These are phyloP conservation scores for Anthonomus grandis DNA, from an alignment of 1,140 invertebrate species.

Conservation along the genomic window DNA sequence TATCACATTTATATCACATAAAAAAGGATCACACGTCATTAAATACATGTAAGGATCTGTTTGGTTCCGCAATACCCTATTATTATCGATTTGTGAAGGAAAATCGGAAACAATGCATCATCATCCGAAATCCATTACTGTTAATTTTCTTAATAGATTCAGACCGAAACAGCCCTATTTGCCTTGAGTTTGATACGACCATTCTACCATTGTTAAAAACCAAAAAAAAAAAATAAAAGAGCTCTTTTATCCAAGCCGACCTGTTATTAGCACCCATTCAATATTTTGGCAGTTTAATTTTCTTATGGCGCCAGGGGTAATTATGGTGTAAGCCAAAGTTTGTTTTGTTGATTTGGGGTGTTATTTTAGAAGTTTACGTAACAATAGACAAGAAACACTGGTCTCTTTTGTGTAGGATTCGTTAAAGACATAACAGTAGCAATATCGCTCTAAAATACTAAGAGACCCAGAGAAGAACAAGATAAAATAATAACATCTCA, in stretches of 20 bases:
- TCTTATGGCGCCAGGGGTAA: conserved; percentile 27
- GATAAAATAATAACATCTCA: too few species aligned
- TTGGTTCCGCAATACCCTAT: too few species aligned
- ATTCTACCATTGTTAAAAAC: conserved; percentile 7
- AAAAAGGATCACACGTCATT: too few species aligned
- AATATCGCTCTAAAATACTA: too few species aligned
- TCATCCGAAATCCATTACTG: conserved; percentile 3
- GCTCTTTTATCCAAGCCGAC: conserved; percentile 17
- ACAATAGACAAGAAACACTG: too few species aligned
- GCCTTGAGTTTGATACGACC: conserved; percentile 10
- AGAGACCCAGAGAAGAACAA: too few species aligned
- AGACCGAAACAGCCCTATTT: conserved; percentile 12
- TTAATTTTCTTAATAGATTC: neutral
- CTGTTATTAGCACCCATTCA: conserved; percentile 35
- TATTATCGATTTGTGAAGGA: neutral
- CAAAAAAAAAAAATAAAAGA: too few species aligned
- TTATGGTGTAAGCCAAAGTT: too few species aligned
- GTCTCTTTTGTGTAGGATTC: too few species aligned
- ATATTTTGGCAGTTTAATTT: conserved; percentile 38
- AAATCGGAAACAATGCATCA: conserved; percentile 9
- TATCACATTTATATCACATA: too few species aligned
- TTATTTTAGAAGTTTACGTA: neutral
- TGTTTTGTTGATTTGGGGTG: neutral
- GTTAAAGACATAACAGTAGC: too few species aligned
- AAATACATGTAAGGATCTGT: too few species aligned